phyloP scores from a whole-genome alignment of 2,888 invertebrate species.

The Calephelis perditalis region DNA sequence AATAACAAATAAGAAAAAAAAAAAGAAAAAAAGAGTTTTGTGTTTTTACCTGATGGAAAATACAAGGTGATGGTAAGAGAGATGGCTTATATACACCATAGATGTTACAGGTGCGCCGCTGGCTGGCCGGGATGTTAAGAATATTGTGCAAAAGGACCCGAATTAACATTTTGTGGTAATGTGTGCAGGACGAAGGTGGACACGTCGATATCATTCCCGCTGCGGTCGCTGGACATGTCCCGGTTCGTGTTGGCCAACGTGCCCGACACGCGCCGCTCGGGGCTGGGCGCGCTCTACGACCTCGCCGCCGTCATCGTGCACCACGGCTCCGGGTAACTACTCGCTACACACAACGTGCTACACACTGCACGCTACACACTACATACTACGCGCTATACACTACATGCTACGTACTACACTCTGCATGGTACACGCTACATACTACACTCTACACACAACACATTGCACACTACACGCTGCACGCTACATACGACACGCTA shows the following conservation, averaged over 20 bases:
- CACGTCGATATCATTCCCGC: conserved; percentile 86
- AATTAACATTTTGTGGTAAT: background rate
- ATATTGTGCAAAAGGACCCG: no score
- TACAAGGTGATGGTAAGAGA: no score
- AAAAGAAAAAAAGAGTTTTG: no score
- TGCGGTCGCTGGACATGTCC: conserved; percentile 86
- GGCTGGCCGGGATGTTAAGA: no score
- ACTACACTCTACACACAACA: no score
- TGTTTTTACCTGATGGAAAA: no score
- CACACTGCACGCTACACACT: conserved; percentile 25
- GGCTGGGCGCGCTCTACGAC: conserved; percentile 84
- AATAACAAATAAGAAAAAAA: no score
- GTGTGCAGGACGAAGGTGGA: conserved; percentile 83
- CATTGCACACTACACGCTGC: no score
- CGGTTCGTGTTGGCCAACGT: conserved; percentile 83
- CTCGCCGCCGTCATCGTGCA: conserved; percentile 88
- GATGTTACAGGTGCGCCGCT: no score
- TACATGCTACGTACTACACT: background rate
- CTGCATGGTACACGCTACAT: background rate
- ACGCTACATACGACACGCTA: no score
- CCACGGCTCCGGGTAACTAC: conserved; percentile 83
- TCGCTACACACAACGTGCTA: background rate
- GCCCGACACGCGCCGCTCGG: conserved; percentile 81
- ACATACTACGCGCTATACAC: background rate
- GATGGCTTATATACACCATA: no score